Percentiles rank a stretch among this genome's conserved stretches.
These are phyloP conservation scores for Rhabdophis nuchalis DNA, from an alignment of 2,797 vertebrate genomes.

Conservation along the genomic window DNA sequence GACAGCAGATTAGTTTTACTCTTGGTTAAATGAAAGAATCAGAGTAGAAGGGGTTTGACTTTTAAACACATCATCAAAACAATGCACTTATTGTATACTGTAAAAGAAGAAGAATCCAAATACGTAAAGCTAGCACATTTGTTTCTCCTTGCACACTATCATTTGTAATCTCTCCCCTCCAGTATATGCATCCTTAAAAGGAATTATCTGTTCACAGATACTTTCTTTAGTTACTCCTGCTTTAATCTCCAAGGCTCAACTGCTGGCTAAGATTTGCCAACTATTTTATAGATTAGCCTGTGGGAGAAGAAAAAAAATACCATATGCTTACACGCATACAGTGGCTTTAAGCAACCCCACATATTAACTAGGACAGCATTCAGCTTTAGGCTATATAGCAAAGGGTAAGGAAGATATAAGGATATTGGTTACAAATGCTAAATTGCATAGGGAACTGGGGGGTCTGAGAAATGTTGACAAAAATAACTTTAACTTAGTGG, in stretches of 20 bases:
- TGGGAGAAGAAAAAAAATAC: not conserved
- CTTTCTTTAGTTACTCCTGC: slow-evolving; percentile 4
- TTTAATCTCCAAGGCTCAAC: slow-evolving; percentile 11
- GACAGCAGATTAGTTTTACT: not conserved
- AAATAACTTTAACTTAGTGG: not conserved
- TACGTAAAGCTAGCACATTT: not conserved
- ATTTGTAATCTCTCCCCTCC: not conserved
- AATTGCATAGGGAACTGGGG: not conserved
- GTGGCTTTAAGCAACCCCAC: not conserved
- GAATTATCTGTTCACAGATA: not conserved
- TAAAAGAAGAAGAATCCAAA: not conserved
- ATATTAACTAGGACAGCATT: not conserved
- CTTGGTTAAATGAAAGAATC: not conserved
- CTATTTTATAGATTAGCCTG: not conserved
- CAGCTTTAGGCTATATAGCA: not conserved
- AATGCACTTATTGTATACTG: not conserved
- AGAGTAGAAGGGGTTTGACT: not conserved
- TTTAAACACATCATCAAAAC: not conserved
- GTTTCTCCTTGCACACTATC: not conserved
- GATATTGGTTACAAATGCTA: not conserved
- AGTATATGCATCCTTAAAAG: not conserved
- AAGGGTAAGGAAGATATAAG: not conserved
- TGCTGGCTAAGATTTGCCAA: slow-evolving; percentile 15
- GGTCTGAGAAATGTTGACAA: not conserved
- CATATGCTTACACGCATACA: not conserved